Conservation (phyloP, 2,797 vertebrate genomes). For the Danio kyathit region DNA sequence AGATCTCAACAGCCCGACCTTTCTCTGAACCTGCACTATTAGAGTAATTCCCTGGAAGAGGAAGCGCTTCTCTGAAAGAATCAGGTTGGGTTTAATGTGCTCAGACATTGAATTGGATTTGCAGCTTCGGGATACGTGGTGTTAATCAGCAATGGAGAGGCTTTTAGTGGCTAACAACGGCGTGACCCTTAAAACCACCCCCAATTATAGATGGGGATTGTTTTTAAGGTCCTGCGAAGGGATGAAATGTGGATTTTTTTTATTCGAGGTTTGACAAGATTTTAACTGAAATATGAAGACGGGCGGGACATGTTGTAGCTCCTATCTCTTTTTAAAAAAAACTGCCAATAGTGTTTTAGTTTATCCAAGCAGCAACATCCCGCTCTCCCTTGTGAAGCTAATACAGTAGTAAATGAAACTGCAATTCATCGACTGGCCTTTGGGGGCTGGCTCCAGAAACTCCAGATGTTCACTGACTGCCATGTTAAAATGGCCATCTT, state of each 20-base stretch:
- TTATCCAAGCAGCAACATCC: no score
- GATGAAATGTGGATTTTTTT: no score
- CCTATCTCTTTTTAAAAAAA: no score
- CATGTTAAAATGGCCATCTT: no score
- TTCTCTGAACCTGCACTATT: conserved; percentile 49
- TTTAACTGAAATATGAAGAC: neutral
- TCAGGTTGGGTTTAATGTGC: conserved; percentile 51
- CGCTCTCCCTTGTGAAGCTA: no score
- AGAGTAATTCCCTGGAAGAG: conserved; percentile 51
- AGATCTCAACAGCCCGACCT: conserved; percentile 45
- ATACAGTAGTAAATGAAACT: no score
- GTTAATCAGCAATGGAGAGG: conserved; percentile 57
- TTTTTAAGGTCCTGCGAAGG: no score
- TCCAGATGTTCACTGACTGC: no score
- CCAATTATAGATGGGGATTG: conserved; percentile 32
- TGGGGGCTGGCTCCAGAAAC: no score
- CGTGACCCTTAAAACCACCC: conserved; percentile 50
- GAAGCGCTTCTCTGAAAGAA: conserved; percentile 54
- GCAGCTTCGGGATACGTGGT: conserved; percentile 27
- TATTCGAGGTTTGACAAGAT: conserved; percentile 15
- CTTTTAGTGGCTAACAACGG: conserved; percentile 55
- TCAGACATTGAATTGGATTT: conserved; percentile 49
- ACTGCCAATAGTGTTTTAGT: no score
- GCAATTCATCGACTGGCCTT: no score
- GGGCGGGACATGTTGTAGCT: no score